Base-by-base conservation (phyloP, 1,140 invertebrate genomes). In the Eupeodes corollae region DNA sequence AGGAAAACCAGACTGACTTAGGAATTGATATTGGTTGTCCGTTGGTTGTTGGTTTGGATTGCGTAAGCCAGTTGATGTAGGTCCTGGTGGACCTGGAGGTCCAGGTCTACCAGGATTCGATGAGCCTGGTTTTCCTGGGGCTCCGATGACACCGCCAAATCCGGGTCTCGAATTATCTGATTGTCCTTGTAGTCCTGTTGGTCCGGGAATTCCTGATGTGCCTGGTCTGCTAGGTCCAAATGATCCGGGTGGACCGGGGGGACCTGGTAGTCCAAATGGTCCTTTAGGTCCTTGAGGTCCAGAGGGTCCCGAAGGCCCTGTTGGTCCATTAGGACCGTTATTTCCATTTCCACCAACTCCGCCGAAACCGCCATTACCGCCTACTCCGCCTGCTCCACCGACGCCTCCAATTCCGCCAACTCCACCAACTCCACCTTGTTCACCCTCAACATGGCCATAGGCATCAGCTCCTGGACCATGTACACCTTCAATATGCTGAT, bases 1-100 rank as follows among this genome's bases (percentile, higher is more conserved):
- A 66, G 63, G 63, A 66, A 63, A 66, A 65, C 63, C 63, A 57
- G 56, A 58, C 51, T 46, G 26, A 52, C 50, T 16, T 54, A 47
- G 19, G 53, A 48, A 48, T 56, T 58, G 52, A 30, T 18, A 30
- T 26, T 12, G 12, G 5, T 42, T 2, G 26, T 42, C 21, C 15
- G 5, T 37, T 26, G 21, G 21, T 26, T 26, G 21, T 5, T 26
- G 3, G 8, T 26, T 18, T 41, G 16, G 16, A 10, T 41, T 18
- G 30, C 44, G 18, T 18, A 16, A 33, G 30, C 42, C 31, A 33
- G 32, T 16, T 33, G 21, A 26, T 26, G 21, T 3, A 26, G 21
- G 21, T 26, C 21, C 21, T 26, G 21, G 21, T 26, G 21, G 21
- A 26, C 21, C 21, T 26, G 21, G 21, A 26, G 21, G 21, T 26